Conservation (phyloP, 1,140 invertebrate species). For the Chelonus insularis region DNA sequence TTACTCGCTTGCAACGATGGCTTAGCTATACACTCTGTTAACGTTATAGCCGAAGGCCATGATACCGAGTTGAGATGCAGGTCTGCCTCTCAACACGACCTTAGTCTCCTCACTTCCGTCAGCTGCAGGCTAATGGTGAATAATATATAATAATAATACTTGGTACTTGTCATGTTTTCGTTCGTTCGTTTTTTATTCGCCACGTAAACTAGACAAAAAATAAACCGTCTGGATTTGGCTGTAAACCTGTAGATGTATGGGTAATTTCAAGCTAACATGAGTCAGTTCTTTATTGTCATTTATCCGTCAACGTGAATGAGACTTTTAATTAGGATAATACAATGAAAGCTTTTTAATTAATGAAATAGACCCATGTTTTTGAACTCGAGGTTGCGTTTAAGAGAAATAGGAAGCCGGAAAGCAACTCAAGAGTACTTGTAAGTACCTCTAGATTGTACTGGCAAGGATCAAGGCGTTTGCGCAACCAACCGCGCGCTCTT, state of each 20-base stretch:
- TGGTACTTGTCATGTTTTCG: not conserved
- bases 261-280: no score
- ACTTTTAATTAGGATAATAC: no score
- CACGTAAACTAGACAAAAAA: no score
- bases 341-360: no score
- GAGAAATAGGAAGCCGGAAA: conserved; percentile 2
- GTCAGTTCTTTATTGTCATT: no score
- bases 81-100: conserved; percentile 37
- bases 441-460: not conserved
- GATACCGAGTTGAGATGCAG: conserved; percentile 37
- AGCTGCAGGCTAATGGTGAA: conserved; percentile 39
- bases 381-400: not conserved
- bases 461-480: conserved; percentile 16
- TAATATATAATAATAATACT: conserved; percentile 32
- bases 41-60: conserved; percentile 33
- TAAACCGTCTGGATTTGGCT: no score
- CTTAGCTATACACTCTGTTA: not conserved
- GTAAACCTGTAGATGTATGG: no score
- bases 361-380: no score
- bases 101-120: conserved; percentile 42
- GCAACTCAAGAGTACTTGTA: not conserved
- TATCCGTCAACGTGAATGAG: no score
- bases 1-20: not conserved
- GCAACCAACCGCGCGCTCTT: conserved; percentile 15
- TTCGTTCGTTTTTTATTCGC: no score